Conservation (phyloP, 2,888 invertebrate genomes). For the Hemaris fuciformis region DNA sequence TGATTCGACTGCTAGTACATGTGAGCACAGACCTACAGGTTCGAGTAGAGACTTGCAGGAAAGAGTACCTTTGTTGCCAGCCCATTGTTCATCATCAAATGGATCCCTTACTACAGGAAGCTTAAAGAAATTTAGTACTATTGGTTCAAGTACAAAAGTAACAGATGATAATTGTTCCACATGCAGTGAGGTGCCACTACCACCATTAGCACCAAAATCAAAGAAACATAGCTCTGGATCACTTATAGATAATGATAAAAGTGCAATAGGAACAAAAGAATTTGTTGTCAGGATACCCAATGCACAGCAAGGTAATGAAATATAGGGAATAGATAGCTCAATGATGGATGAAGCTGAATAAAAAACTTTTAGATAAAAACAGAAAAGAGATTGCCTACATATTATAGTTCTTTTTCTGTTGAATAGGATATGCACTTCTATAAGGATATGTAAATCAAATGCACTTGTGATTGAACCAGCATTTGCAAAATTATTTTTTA, state of each 20-base stretch:
- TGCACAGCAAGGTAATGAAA: constrained; percentile 66
- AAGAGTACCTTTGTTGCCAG: constrained; percentile 66
- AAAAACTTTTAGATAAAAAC: no score
- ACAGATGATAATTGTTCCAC: constrained; percentile 66
- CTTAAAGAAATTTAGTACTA: constrained; percentile 64
- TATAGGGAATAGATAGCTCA: constrained; percentile 33
- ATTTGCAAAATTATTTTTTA: not conserved
- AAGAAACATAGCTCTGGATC: constrained; percentile 75
- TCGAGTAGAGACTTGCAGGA: constrained; percentile 66
- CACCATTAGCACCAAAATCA: constrained; percentile 64
- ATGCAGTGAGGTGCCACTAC: constrained; percentile 71
- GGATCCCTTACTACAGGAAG: constrained; percentile 71
- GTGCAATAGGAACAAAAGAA: constrained; percentile 55
- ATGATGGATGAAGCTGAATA: not conserved
- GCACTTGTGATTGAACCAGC: not conserved
- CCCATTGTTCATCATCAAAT: constrained; percentile 72
- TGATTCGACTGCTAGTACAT: constrained; percentile 57
- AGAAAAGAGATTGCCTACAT: not conserved
- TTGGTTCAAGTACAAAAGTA: constrained; percentile 58
- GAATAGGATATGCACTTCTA: not conserved
- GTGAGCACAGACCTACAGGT: constrained; percentile 52
- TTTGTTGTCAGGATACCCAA: constrained; percentile 73
- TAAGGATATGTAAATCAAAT: not conserved
- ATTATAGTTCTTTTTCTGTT: not conserved
- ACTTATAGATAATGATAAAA: constrained; percentile 66